A percentile compares a stretch with the other conserved stretches of the same genome.
phyloP scores from a whole-genome alignment of 1,140 invertebrate genomes.

The Drosophila bocqueti region DNA sequence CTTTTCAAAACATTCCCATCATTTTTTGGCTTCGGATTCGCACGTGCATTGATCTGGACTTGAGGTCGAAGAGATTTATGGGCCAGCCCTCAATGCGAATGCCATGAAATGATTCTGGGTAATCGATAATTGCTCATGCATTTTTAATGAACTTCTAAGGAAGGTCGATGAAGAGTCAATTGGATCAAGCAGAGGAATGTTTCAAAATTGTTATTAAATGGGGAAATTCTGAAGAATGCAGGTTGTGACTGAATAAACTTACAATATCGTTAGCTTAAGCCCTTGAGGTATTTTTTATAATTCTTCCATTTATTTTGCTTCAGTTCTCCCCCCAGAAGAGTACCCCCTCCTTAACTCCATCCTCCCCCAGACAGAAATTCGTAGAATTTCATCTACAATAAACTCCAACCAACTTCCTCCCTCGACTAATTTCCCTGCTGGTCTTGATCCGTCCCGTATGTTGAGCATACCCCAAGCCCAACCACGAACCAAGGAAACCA shows the following conservation, averaged over 20 bases:
- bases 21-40: constrained; percentile 53
- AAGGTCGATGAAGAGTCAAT: constrained; percentile 12
- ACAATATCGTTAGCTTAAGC: neutral
- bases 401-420: constrained; percentile 38
- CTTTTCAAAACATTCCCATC: constrained; percentile 39
- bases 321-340: neutral
- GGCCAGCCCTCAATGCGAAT: constrained; percentile 37
- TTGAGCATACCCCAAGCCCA: constrained; percentile 48
- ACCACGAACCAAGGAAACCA: neutral
- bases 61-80: constrained; percentile 40
- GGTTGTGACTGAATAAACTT: no score
- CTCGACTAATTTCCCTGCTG: constrained; percentile 59
- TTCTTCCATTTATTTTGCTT: neutral
- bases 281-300: neutral
- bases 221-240: neutral
- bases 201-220: neutral
- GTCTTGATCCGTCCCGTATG: constrained; percentile 57
- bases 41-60: constrained; percentile 75
- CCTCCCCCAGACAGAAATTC: constrained; percentile 35
- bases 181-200: neutral
- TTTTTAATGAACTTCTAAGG: constrained; percentile 38
- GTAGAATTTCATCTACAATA: constrained; percentile 55
- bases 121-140: constrained; percentile 50
- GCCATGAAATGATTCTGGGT: constrained; percentile 45
- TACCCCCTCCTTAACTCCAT: constrained; percentile 8